Percentiles rank a stretch among this genome's conserved stretches.
These are phyloP conservation scores for Hipparchia sbordonii DNA, from an alignment of 2,888 invertebrate genomes.

Conservation along the genomic window DNA sequence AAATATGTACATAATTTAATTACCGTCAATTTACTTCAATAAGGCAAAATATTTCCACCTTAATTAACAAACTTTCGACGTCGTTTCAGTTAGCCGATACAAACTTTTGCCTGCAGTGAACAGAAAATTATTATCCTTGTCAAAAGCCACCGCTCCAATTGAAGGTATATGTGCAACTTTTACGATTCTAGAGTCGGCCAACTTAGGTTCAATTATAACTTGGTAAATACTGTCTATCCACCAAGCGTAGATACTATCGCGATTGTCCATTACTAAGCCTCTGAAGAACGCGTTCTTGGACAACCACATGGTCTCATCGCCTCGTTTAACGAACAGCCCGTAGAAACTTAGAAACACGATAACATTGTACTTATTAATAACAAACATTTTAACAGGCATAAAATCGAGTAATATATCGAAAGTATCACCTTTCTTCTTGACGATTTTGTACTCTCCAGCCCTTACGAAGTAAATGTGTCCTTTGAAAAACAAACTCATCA, in stretches of 20 bases:
- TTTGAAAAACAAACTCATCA: slow-evolving; percentile 62
- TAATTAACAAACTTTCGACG: slow-evolving; percentile 43
- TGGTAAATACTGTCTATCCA: slow-evolving; percentile 73
- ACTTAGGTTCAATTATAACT: slow-evolving; percentile 53
- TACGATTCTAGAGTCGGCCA: slow-evolving; percentile 54
- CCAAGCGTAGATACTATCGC: slow-evolving; percentile 66
- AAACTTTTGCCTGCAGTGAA: slow-evolving; percentile 59
- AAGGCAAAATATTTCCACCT: slow-evolving; percentile 8
- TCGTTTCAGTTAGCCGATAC: slow-evolving; percentile 51
- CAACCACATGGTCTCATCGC: slow-evolving; percentile 49
- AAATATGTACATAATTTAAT: too few relatives aligned
- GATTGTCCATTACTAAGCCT: slow-evolving; percentile 64
- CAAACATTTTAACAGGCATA: slow-evolving; percentile 59
- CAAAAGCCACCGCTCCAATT: slow-evolving; percentile 68
- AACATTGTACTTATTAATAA: slow-evolving; percentile 61
- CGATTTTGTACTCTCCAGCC: slow-evolving; percentile 55
- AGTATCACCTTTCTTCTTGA: slow-evolving; percentile 60
- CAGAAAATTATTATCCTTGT: slow-evolving; percentile 65
- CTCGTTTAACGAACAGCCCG: slow-evolving; percentile 62
- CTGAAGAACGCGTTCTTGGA: slow-evolving; percentile 67
- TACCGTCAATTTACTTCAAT: too few relatives aligned
- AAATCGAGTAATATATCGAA: slow-evolving; percentile 57
- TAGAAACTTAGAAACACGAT: slow-evolving; percentile 58
- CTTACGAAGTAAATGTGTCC: slow-evolving; percentile 63
- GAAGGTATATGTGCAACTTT: slow-evolving; percentile 55